Base-by-base conservation (phyloP, 2,797 vertebrate genomes). In the Serranus cabrilla region DNA sequence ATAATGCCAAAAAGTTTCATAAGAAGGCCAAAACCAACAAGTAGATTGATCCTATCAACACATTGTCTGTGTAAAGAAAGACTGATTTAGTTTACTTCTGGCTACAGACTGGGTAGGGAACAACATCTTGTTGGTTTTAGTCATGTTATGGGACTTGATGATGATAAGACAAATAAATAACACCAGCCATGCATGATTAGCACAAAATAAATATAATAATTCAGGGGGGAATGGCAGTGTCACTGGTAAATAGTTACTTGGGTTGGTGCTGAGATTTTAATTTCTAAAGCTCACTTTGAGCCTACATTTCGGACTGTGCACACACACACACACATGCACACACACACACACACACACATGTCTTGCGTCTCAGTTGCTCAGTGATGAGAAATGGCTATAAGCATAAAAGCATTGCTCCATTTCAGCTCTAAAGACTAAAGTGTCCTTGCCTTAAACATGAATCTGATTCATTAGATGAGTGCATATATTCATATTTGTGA, bases 331-430 rank as follows among this genome's bases (percentile, higher is more conserved):
- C 50, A 16, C 34, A 39, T 27, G 42, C 18, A 70, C 20, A 59
- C 27, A 49, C n/a, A 9, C 49, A 46, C 20, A 10, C 23, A 66
- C 45, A 40, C 21, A 23, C 37, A 50, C 11, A 18, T 3, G 2
- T 46, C 45, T 70, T 31, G 7, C 11, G 3, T 45, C 49, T 61
- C 25, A 49, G n/a, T 23, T 21, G 39, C 60, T 39, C 31, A 46
- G 52, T 57, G 49, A 78, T 82, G 47, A 57, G 71, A n/a, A 42
- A 54, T 49, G 50, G 47, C 68, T 5, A 5, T 51, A 61, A 65
- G 31, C 52, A 47, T 40, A 54, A 76, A 78, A 61, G 66, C 46
- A 45, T 34, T 31, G 37, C 59, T 74, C 47, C 20, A 9, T 71
- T 74, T 34, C 34, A 34, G 34, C 34, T 34, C 34, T 34, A 34